Percentiles rank a stretch among this genome's conserved stretches.
These are phyloP conservation scores for Ptyas mucosa DNA, from an alignment of 2,113 vertebrate genomes.

Conservation along the genomic window DNA sequence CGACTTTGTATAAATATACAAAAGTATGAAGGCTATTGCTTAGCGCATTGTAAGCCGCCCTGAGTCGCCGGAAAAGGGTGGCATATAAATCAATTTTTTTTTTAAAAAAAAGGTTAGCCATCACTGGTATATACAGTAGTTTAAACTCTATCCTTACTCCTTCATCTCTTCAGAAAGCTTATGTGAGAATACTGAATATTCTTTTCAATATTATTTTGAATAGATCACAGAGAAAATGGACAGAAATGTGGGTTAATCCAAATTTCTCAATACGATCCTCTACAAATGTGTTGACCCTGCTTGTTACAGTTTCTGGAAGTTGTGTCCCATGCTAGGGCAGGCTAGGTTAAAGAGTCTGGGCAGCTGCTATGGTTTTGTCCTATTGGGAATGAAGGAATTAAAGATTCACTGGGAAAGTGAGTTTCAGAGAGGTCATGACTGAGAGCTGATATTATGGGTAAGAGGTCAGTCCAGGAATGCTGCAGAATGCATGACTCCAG, in stretches of 20 bases:
- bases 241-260: neutral
- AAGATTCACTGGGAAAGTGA: neutral
- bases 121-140: neutral
- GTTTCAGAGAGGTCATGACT: neutral
- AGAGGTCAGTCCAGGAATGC: constrained; percentile 36
- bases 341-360: neutral
- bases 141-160: neutral
- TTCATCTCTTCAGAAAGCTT: neutral
- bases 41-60: too few species aligned
- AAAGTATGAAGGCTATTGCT: too few species aligned
- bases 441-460: constrained; percentile 31
- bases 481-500: constrained; percentile 7
- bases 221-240: neutral
- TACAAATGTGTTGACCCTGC: neutral
- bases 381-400: neutral
- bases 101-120: too few species aligned
- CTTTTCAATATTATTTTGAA: neutral
- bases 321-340: neutral
- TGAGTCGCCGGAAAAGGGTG: too few species aligned
- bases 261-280: neutral
- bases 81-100: too few species aligned
- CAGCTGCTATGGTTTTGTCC: neutral
- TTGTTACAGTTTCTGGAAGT: neutral
- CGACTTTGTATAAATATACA: too few species aligned
- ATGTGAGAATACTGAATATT: neutral